A percentile compares a stretch with the other conserved stretches of the same genome.
These are phyloP conservation scores for Melospiza melodia DNA, from an alignment of 2,113 vertebrate genomes.

Conservation along the genomic window DNA sequence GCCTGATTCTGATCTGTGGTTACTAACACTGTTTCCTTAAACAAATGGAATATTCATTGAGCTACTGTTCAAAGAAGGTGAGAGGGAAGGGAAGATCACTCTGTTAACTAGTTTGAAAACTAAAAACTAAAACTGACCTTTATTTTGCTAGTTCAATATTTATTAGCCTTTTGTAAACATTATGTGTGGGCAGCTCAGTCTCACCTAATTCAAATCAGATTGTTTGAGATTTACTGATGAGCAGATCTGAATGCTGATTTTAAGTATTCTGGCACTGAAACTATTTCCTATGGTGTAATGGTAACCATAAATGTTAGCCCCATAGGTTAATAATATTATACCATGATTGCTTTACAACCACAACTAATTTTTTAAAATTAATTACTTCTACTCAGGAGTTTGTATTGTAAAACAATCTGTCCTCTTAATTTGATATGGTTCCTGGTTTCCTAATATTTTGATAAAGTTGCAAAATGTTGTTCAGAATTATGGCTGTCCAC, in stretches of 20 bases:
- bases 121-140: neutral
- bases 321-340: neutral
- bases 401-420: neutral
- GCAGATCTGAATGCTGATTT: neutral
- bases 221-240: neutral
- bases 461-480: neutral
- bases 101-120: neutral
- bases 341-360: neutral
- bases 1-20: neutral
- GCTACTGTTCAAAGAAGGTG: neutral
- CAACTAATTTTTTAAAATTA: neutral
- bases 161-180: neutral
- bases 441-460: neutral
- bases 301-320: slow-evolving; percentile 10
- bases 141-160: neutral
- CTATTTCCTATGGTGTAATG: neutral
- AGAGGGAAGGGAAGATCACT: neutral
- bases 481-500: neutral
- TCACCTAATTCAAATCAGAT: neutral
- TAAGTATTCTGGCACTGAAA: neutral
- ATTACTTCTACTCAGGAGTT: neutral
- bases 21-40: neutral
- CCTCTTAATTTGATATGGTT: neutral
- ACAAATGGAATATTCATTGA: neutral
- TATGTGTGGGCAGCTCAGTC: neutral